Evolutionary conservation across 2,797 vertebrate species (phyloP).

Genomic region (Myotis planiceps): DNA sequence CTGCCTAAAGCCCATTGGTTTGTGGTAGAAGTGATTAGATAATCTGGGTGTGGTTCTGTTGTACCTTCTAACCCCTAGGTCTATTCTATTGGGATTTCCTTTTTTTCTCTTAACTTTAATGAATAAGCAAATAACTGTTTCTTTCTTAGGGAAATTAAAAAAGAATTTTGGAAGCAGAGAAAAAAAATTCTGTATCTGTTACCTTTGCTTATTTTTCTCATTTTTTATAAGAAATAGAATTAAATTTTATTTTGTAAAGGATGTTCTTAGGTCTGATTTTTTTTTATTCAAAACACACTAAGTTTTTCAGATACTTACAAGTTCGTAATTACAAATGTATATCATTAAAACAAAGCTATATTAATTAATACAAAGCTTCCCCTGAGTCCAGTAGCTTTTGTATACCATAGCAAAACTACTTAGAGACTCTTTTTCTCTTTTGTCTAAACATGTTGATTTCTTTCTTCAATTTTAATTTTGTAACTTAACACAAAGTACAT

Average conservation of each 20-base stretch:
- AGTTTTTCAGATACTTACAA: not conserved
- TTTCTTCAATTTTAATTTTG: conserved; percentile 61
- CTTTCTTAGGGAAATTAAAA: not conserved
- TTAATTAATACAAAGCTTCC: conserved; percentile 60
- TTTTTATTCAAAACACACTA: conserved; percentile 40
- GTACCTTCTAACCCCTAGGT: not conserved
- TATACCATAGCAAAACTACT: conserved; percentile 6
- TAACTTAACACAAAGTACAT: conserved; percentile 39
- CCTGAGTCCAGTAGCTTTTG: conserved; percentile 16
- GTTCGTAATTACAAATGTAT: conserved; percentile 59
- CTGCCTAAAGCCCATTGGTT: not conserved
- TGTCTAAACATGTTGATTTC: conserved; percentile 51
- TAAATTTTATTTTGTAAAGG: conserved; percentile 30
- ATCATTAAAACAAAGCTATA: conserved; percentile 64
- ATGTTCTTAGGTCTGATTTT: not conserved
- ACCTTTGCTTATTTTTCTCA: conserved; percentile 25
- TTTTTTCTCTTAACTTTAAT: not conserved
- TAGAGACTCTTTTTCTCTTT: conserved; percentile 15
- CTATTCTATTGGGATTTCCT: not conserved
- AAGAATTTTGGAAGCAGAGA: not conserved
- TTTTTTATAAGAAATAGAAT: conserved; percentile 21
- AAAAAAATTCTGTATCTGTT: not conserved
- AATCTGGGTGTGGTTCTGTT: not conserved
- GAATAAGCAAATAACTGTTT: not conserved
- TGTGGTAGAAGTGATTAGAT: not conserved